These are phyloP conservation scores for Stegodyphus mimosarum DNA, from an alignment of 1,140 invertebrate genomes.

Conservation along the genomic window DNA sequence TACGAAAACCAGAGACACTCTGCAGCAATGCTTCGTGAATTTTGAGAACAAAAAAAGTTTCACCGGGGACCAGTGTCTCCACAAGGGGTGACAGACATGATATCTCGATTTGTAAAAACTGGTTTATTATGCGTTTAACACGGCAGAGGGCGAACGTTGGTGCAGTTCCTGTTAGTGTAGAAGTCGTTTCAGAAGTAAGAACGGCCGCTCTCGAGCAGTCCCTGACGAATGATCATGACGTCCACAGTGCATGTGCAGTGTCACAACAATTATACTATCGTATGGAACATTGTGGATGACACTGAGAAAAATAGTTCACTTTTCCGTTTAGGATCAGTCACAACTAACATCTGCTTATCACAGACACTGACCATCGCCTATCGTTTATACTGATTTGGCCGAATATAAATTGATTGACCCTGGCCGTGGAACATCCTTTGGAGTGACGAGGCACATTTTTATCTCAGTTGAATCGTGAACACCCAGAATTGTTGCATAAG, in stretches of 20 bases:
- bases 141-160: background rate
- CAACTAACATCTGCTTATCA: background rate
- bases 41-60: too few species aligned
- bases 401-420: background rate
- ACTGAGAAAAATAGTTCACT: background rate
- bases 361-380: background rate
- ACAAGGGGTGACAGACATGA: too few species aligned
- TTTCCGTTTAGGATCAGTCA: background rate
- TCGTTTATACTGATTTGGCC: background rate
- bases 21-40: background rate
- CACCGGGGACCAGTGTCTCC: too few species aligned
- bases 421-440: too few species aligned
- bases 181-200: background rate
- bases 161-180: background rate
- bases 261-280: background rate
- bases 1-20: background rate
- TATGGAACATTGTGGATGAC: background rate
- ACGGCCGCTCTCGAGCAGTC: background rate
- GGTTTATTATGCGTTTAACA: too few species aligned
- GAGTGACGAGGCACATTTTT: too few species aligned
- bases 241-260: background rate
- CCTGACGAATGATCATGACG: background rate
- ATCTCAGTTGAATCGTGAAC: too few species aligned
- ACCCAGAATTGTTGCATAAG: too few species aligned
- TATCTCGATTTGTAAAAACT: too few species aligned